These are phyloP conservation scores for Calliphora vomitoria DNA, from an alignment of 2,888 invertebrate species.

Conservation along the genomic window DNA sequence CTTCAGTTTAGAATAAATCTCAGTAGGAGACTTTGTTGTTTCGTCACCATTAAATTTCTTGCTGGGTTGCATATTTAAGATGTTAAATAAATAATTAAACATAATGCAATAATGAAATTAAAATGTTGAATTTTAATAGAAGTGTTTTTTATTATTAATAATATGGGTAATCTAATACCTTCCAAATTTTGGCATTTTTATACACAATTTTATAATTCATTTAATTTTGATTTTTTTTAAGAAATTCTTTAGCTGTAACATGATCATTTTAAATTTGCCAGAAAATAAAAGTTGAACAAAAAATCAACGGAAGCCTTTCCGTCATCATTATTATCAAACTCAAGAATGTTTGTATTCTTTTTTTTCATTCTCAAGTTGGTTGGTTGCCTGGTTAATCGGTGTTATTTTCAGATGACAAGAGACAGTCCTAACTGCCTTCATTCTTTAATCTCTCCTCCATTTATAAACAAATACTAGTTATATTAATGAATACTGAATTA, in stretches of 20 bases:
- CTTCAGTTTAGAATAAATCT: too few species aligned
- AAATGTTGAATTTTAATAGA: conserved; percentile 8
- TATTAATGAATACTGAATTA: conserved; percentile 36
- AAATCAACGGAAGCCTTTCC: conserved; percentile 73
- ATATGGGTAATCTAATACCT: conserved; percentile 70
- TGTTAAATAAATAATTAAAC: conserved; percentile 1
- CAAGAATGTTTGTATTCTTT: background rate
- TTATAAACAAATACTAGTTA: background rate
- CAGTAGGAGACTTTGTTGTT: background rate
- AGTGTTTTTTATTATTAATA: conserved; percentile 57
- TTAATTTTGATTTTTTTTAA: conserved; percentile 46
- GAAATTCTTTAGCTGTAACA: conserved; percentile 63
- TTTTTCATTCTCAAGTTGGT: background rate
- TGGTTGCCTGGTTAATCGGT: conserved; percentile 75
- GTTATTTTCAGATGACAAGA: conserved; percentile 79
- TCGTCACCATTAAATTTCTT: background rate
- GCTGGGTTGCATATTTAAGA: conserved; percentile 3
- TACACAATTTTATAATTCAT: conserved; percentile 52
- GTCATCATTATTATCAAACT: conserved; percentile 56
- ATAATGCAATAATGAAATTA: background rate
- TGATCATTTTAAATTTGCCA: conserved; percentile 58
- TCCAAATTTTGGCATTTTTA: conserved; percentile 24
- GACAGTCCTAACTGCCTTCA: conserved; percentile 11
- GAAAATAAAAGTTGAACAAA: conserved; percentile 29
- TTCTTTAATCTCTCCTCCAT: background rate